Base-by-base conservation (phyloP, 2,888 invertebrate species). In the Nudaria mundana region DNA sequence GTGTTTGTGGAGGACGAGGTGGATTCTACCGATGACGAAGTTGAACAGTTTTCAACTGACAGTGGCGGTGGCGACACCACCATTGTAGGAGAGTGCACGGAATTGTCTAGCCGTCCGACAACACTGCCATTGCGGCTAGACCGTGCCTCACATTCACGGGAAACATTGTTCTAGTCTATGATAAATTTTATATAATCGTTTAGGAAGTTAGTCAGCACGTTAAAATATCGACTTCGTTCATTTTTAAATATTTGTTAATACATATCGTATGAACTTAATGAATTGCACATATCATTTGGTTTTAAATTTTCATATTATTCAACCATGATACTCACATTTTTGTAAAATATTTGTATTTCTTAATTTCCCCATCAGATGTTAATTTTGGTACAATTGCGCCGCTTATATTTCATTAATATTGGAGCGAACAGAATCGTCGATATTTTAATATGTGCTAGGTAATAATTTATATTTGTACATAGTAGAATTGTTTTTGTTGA, bases 21-120 rank as follows among this genome's bases (percentile, higher is more conserved):
- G 37, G 90, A 92, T 56, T 95, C 95, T 61, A 96, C 96, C 10
- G 95, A 96, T 70, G 95, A 95, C 66, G 95, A 95, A 66, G 93
- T 95, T 60, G 95, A 94, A 65, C 94, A 94, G 63, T 93, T 95
- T 70, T 95, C 95, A 44, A 95, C 95, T 24, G 95, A 95, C 69
- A 95, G 94, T 65, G 95, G 94, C 54, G 92, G 92, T 42, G 87
- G 79, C 32, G 84, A 82, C 13, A 76, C 76, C 34, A 76, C 79
- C 23, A 72, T 71, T 25, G 66, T 64, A 10, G 72, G 73, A 25
- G 85, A 85, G 42, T 69, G 81, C 56, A 86, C 89, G 35, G 87
- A 86, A 66, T 74, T 89, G 16, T 69, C 83, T 10, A 83, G 74
- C 55, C 75, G 89, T 34, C 80, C 86, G 14, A 57, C 70, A 31